Conservation (phyloP, 2,113 vertebrate genomes). For the Spea bombifrons region DNA sequence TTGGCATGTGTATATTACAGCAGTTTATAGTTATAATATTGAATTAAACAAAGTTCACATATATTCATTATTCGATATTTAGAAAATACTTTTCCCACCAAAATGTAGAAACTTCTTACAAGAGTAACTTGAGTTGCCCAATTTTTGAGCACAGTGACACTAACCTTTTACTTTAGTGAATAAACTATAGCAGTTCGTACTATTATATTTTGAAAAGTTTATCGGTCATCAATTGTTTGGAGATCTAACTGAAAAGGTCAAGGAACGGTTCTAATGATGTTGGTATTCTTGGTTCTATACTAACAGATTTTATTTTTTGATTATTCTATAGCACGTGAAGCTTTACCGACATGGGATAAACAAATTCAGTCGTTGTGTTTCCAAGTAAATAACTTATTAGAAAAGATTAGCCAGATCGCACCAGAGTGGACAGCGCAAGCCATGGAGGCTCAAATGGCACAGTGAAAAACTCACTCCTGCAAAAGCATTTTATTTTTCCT, state of each 20-base stretch:
- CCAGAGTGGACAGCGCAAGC: slow-evolving; percentile 95
- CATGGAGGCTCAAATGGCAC: slow-evolving; percentile 95
- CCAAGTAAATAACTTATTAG: slow-evolving; percentile 96
- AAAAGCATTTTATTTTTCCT: no score
- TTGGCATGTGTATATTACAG: no score
- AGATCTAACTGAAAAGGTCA: no score
- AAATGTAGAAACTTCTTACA: neutral
- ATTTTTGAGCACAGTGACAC: neutral
- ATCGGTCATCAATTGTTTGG: no score
- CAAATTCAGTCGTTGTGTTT: slow-evolving; percentile 98
- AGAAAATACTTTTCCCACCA: neutral
- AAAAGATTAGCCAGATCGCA: slow-evolving; percentile 91
- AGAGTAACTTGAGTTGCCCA: neutral
- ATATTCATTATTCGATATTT: no score
- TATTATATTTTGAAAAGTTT: no score
- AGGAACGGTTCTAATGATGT: no score
- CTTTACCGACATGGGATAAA: slow-evolving; percentile 96
- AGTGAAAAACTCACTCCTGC: slow-evolving; percentile 57
- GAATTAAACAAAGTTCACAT: no score
- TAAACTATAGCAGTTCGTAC: no score
- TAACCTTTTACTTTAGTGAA: neutral
- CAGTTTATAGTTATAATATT: no score
- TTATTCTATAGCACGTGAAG: slow-evolving; percentile 80
- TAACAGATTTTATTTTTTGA: slow-evolving; percentile 19
- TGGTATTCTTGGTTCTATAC: no score